Evolutionary conservation across 2,888 invertebrate species (phyloP).

Genomic region (Cremastinae sp.): DNA sequence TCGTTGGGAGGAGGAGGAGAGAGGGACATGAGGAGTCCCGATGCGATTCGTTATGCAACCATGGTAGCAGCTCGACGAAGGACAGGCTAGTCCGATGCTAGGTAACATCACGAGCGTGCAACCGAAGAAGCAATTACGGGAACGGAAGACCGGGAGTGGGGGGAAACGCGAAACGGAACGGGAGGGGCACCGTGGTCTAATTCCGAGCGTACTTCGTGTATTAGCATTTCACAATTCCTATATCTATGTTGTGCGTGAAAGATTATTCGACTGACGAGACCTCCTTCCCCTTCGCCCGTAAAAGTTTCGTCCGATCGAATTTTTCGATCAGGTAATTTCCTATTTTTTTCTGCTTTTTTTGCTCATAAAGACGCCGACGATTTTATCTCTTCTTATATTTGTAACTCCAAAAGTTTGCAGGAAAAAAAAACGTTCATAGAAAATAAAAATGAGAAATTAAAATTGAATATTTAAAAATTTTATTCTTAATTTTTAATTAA

Average conservation of each 20-base stretch:
- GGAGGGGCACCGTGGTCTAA: conserved; percentile 68
- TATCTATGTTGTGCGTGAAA: conserved; percentile 1
- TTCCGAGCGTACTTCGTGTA: conserved; percentile 63
- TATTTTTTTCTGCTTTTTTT: no score
- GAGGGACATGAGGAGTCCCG: conserved; percentile 37
- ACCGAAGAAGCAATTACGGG: conserved; percentile 60
- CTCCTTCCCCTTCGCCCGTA: not conserved
- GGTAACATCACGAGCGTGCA: conserved; percentile 48
- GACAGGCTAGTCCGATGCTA: conserved; percentile 57
- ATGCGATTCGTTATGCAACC: conserved; percentile 67
- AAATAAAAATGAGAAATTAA: no score
- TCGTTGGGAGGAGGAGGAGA: conserved; percentile 4
- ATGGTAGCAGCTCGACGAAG: conserved; percentile 58
- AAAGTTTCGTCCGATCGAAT: no score
- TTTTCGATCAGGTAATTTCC: no score
- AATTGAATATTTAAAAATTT: no score
- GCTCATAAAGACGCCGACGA: no score
- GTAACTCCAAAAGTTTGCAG: no score
- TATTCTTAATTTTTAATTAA: no score
- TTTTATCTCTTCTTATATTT: no score
- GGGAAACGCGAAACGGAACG: conserved; percentile 58
- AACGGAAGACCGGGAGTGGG: conserved; percentile 43
- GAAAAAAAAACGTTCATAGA: no score
- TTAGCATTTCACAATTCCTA: conserved; percentile 51
- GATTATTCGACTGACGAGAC: not conserved